Evolutionary conservation across 2,113 vertebrate genomes (phyloP), one percentile per base, ranked within the genome.

Genomic region (Arothron firmamentum): DNA sequence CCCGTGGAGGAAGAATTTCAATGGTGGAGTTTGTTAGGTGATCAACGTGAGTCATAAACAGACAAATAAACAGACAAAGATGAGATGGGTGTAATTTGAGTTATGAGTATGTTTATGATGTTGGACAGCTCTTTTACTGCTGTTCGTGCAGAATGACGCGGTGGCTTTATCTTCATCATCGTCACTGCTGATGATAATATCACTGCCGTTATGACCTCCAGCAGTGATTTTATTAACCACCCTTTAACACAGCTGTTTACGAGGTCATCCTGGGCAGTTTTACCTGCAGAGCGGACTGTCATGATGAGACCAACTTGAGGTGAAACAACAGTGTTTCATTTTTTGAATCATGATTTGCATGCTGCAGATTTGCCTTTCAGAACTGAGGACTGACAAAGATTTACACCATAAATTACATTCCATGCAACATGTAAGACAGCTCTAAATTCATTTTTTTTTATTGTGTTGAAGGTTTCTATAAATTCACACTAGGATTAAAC

Each of bases 41-140:
- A 38, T 16, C 48, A 53, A 67, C 56, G 59, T 61, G 61, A 74
- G 51, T 7, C 2, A 56, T 31, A 64, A 43, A 63, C 45, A 73
- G 31, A 52, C 46, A 52, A n/a, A 51, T 45, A 68, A 62, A 74
- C 56, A 81, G 52, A 68, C 38, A 70, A 13, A 67, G 57, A 72
- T 18, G 41, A 31, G 52, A 41, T 45, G 11, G 8, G 46, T 62
- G 18, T 74, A 73, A 79, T 75, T 57, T 87, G 83, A 90, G 74
- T 88, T 85, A 90, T 89, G 82, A 84, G 65, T 68, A 74, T 59
- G 61, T 70, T 84, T 82, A 89, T 85, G 78, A 83, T 71, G 65
- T 69, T 49, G 68, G 86, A 90, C 87, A 84, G 79, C 51, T 81
- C 77, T 67, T 79, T 90, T 90, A 82, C 69, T 77, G 73, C 73